phyloP scores from a whole-genome alignment of 2,797 vertebrate genomes.

The Scarus forsteni region DNA sequence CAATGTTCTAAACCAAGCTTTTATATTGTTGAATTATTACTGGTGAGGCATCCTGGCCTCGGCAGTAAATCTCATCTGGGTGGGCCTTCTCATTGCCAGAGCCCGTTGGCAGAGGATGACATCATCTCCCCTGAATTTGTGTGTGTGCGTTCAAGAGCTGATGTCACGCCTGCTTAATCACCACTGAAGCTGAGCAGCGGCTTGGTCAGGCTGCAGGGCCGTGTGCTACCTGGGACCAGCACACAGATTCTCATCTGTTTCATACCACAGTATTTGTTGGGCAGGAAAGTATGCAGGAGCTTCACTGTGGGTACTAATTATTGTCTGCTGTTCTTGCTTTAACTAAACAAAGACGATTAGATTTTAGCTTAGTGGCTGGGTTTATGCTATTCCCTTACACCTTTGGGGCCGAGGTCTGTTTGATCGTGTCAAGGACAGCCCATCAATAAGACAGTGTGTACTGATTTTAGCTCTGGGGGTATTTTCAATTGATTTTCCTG shows the following conservation, averaged over 20 bases:
- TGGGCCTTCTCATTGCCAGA: conserved; percentile 59
- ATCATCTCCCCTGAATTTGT: conserved; percentile 69
- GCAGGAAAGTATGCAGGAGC: conserved; percentile 5
- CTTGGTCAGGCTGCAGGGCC: conserved; percentile 21
- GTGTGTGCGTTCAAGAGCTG: conserved; percentile 53
- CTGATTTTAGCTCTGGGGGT: conserved; percentile 77
- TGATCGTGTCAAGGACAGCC: conserved; percentile 77
- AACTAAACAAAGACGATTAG: conserved; percentile 22
- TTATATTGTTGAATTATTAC: conserved; percentile 50
- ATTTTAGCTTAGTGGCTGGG: conserved; percentile 39
- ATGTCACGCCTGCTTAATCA: conserved; percentile 76
- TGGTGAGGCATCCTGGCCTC: conserved; percentile 66
- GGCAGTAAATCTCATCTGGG: conserved; percentile 69
- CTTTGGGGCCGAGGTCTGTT: conserved; percentile 69
- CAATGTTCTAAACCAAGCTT: conserved; percentile 27
- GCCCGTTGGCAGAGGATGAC: conserved; percentile 66
- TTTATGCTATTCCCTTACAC: conserved; percentile 55
- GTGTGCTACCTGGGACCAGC: conserved; percentile 23
- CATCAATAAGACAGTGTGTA: conserved; percentile 79
- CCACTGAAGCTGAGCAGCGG: conserved; percentile 35
- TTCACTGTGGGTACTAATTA: conserved; percentile 8
- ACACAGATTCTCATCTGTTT: conserved; percentile 44
- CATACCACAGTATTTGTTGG: conserved; percentile 41
- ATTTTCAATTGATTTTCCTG: conserved; percentile 74
- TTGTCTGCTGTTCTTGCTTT: conserved; percentile 22